Evolutionary conservation across 2,888 invertebrate genomes (phyloP).

Genomic region (Polydesmus complanatus): DNA sequence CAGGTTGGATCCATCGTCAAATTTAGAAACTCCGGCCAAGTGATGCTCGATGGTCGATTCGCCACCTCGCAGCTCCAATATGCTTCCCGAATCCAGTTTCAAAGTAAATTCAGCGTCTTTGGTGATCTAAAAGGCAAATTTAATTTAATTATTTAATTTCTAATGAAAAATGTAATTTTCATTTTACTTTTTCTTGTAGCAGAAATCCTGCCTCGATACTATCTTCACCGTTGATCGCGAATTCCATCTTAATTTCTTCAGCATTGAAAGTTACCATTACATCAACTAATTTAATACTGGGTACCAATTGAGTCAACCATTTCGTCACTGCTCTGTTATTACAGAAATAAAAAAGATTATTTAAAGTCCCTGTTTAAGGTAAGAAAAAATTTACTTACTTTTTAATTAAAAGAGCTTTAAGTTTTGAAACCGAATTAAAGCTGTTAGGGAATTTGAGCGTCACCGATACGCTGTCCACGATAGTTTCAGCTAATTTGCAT

Average conservation of each 20-base stretch:
- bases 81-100: not conserved
- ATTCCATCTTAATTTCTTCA: slow-evolving; percentile 37
- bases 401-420: not conserved
- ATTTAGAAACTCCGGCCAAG: not conserved
- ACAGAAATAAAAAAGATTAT: too few species aligned
- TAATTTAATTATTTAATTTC: not conserved
- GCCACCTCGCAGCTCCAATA: not conserved
- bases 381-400: not conserved
- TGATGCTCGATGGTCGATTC: slow-evolving; percentile 2
- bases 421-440: not conserved
- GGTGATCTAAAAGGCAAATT: not conserved
- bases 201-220: slow-evolving; percentile 66
- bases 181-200: slow-evolving; percentile 55
- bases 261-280: not conserved
- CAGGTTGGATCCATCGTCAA: not conserved
- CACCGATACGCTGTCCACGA: slow-evolving; percentile 17
- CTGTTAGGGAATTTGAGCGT: slow-evolving; percentile 11
- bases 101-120: not conserved
- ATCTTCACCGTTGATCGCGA: slow-evolving; percentile 52
- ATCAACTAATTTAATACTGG: not conserved
- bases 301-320: not conserved
- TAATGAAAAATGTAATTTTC: not conserved
- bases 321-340: not conserved
- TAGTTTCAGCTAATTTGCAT: slow-evolving; percentile 9
- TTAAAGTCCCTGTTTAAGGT: not conserved